Percentiles rank a stretch among this genome's conserved stretches.
Evolutionary conservation across 2,113 vertebrate genomes (phyloP).

Genomic region (Isurus oxyrinchus): DNA sequence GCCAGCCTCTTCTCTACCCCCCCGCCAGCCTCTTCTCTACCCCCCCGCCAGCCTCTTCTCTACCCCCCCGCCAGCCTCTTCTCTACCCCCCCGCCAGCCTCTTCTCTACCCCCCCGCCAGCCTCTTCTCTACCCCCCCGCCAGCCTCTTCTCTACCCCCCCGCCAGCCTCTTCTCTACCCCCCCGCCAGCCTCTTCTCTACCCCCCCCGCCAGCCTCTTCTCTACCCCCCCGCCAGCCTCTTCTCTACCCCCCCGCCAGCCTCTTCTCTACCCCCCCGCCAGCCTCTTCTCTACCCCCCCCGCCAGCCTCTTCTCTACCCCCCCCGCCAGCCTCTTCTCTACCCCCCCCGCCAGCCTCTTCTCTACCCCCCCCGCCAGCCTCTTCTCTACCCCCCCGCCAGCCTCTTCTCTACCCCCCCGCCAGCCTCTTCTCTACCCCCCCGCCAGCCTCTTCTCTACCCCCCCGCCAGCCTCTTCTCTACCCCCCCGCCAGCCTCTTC

Average conservation of each 20-base stretch:
- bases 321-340: neutral
- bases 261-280: neutral
- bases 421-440: rapidly evolving
- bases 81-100: neutral
- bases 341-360: rapidly evolving
- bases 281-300: too few species aligned
- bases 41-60: neutral
- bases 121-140: neutral
- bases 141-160: neutral
- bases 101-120: neutral
- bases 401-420: too few species aligned
- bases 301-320: too few species aligned
- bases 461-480: neutral
- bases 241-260: neutral
- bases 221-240: too few species aligned
- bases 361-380: neutral
- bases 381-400: neutral
- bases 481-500: neutral
- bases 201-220: too few species aligned
- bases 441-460: neutral
- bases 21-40: neutral
- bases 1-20: rapidly evolving
- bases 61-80: neutral
- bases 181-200: neutral
- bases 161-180: too few species aligned